Conservation (phyloP, 2,797 vertebrate species). For the Heterohyrax brucei region DNA sequence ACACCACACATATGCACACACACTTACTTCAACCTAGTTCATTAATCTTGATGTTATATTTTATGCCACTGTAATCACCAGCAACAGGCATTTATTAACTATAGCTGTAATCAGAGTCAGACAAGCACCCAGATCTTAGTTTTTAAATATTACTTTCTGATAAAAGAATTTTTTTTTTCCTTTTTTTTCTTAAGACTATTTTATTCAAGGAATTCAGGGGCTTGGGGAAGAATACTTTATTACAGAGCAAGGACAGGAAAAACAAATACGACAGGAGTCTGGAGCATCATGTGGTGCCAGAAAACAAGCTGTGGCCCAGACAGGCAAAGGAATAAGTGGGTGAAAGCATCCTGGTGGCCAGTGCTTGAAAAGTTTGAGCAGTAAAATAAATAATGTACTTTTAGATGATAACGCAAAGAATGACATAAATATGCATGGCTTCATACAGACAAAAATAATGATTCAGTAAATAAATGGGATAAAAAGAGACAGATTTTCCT, state of each 20-base stretch:
- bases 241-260: background rate
- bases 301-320: conserved; percentile 1
- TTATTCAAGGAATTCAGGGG: background rate
- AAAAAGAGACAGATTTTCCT: background rate
- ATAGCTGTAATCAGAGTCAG: background rate
- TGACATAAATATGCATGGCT: background rate
- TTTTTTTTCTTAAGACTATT: background rate
- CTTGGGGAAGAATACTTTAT: background rate
- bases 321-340: background rate
- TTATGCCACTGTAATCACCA: background rate
- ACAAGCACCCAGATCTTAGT: background rate
- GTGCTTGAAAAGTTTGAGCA: background rate
- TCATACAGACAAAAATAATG: background rate
- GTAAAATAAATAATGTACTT: background rate
- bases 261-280: background rate
- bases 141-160: conserved; percentile 46
- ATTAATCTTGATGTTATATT: background rate
- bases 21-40: conserved; percentile 9
- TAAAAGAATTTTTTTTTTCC: background rate
- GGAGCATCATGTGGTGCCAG: background rate
- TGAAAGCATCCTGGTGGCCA: background rate
- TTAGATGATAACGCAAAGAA: background rate
- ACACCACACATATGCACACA: background rate
- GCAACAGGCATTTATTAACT: background rate
- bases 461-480: conserved; percentile 38